Conservation (phyloP, 2,113 vertebrate species). For the Bufo bufo region DNA sequence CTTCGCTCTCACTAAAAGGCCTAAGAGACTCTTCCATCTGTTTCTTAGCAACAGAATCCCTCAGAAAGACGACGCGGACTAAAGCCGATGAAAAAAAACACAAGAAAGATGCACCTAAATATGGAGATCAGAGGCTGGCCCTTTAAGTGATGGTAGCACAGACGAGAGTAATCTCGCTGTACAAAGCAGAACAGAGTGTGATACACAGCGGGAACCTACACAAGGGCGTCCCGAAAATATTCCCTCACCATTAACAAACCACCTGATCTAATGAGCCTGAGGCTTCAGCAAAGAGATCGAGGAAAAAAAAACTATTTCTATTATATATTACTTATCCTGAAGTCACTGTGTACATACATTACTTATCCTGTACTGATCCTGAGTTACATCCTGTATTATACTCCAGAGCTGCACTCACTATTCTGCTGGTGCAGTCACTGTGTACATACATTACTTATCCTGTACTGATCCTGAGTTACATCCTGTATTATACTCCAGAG, state of each 20-base stretch:
- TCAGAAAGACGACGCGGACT: constrained; percentile 15
- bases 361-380: no score
- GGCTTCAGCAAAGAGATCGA: not conserved
- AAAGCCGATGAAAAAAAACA: not conserved
- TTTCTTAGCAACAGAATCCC: constrained; percentile 52
- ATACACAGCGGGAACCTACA: not conserved
- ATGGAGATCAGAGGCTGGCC: constrained; percentile 2
- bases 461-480: no score
- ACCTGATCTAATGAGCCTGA: not conserved
- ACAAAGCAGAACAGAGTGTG: not conserved
- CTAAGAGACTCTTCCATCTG: constrained; percentile 48
- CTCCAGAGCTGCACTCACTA: no score
- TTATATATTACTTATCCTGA: no score
- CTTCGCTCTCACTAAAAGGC: constrained; percentile 49
- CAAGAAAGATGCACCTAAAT: not conserved
- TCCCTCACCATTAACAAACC: not conserved
- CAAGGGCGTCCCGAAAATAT: not conserved
- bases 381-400: no score
- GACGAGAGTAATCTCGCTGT: not conserved
- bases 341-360: no score
- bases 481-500: no score
- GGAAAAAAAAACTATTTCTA: not conserved
- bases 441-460: no score
- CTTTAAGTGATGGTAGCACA: not conserved
- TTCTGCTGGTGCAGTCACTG: no score